Conservation (phyloP, 1,140 invertebrate genomes). For the Drosophila repleta region DNA sequence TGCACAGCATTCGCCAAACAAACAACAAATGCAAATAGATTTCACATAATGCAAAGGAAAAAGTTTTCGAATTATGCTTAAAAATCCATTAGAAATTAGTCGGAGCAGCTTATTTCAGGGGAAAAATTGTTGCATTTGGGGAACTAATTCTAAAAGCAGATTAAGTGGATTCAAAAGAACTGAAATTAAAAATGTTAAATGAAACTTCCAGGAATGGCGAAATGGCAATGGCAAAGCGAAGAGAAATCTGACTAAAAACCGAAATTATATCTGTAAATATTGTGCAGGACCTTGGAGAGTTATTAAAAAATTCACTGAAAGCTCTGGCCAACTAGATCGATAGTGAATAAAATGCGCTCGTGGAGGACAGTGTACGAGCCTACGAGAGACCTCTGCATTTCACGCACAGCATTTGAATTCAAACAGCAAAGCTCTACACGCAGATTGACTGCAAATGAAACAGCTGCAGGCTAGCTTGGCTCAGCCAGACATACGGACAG, state of each 20-base stretch:
- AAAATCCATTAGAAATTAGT: background rate
- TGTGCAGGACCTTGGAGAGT: background rate
- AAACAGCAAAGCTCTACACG: constrained; percentile 1
- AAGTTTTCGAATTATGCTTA: constrained; percentile 3
- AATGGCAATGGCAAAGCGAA: background rate
- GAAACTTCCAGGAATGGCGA: background rate
- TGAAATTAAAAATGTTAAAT: background rate
- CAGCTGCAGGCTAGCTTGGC: constrained; percentile 1
- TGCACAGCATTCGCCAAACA: constrained; percentile 1
- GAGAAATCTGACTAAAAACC: background rate
- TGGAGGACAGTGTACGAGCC: background rate
- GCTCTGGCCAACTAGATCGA: background rate
- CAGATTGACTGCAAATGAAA: constrained; percentile 48
- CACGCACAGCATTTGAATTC: constrained; percentile 4
- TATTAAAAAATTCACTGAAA: background rate
- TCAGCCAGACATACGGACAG: background rate
- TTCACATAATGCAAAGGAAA: background rate
- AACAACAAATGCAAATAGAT: constrained; percentile 3
- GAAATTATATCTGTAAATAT: too few species aligned
- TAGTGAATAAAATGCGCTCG: background rate
- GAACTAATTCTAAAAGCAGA: background rate
- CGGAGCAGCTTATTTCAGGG: background rate
- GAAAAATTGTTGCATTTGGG: background rate
- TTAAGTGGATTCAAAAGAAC: background rate
- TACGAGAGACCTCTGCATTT: background rate